Conservation (phyloP, 2,797 vertebrate species). For the Ctenopoma kingsleyae region DNA sequence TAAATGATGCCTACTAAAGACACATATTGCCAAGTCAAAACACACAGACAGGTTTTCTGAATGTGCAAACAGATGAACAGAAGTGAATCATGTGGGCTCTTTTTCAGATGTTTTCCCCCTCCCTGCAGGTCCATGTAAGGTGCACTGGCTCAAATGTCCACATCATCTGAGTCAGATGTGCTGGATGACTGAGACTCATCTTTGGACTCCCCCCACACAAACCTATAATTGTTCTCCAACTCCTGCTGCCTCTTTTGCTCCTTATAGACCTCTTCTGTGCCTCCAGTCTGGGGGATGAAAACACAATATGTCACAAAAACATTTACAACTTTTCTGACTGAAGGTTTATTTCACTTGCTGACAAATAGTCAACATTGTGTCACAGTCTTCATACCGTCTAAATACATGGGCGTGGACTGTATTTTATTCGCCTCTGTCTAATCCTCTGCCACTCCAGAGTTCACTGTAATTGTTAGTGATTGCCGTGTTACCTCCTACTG, state of each 20-base stretch:
- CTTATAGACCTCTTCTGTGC: conserved; percentile 92
- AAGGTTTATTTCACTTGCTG: neutral
- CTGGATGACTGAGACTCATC: conserved; percentile 82
- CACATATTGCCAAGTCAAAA: conserved; percentile 59
- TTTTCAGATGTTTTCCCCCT: conserved; percentile 42
- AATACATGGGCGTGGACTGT: too few relatives aligned
- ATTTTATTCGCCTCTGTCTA: too few relatives aligned
- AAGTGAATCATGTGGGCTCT: conserved; percentile 39
- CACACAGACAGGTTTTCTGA: conserved; percentile 53
- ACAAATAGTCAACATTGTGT: neutral
- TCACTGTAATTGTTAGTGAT: too few relatives aligned
- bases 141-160: conserved; percentile 87
- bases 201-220: conserved; percentile 90
- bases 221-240: conserved; percentile 93
- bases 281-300: conserved; percentile 86
- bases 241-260: conserved; percentile 92
- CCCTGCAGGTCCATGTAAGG: conserved; percentile 16
- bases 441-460: too few relatives aligned
- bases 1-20: conserved; percentile 45
- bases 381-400: too few relatives aligned
- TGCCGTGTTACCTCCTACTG: too few relatives aligned
- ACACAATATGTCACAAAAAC: neutral
- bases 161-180: conserved; percentile 88
- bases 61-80: conserved; percentile 64
- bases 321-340: neutral